phyloP scores from a whole-genome alignment of 2,113 vertebrate species.

The Marmota monax region DNA sequence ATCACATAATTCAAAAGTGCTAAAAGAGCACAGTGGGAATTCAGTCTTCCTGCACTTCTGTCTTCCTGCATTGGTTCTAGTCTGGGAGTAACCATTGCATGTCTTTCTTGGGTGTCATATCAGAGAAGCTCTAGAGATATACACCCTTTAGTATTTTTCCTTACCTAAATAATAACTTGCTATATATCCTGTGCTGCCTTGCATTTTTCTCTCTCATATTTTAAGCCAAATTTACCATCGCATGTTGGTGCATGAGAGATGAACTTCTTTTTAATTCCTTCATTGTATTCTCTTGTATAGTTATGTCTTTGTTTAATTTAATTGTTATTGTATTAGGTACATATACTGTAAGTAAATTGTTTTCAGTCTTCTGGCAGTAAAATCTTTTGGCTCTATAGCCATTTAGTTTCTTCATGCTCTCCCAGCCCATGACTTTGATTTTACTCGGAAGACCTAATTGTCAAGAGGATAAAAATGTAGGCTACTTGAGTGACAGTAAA shows the following conservation, averaged over 20 bases:
- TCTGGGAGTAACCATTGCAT: not conserved
- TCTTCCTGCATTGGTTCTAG: not conserved
- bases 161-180: not conserved
- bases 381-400: not conserved
- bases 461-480: not conserved
- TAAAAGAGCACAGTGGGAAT: not conserved
- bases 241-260: not conserved
- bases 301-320: slow-evolving; percentile 12
- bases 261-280: slow-evolving; percentile 23
- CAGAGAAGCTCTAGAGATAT: not conserved
- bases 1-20: slow-evolving; percentile 10
- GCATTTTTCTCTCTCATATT: not conserved
- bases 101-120: not conserved
- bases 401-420: not conserved
- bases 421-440: not conserved
- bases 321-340: not conserved
- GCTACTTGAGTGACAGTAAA: not conserved
- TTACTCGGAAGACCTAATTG: not conserved
- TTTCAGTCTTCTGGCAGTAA: slow-evolving; percentile 10
- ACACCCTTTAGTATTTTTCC: not conserved
- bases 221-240: slow-evolving; percentile 27
- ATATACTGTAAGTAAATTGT: not conserved
- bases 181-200: not conserved
- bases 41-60: not conserved
- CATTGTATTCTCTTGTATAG: not conserved